Evolutionary conservation across 2,113 vertebrate genomes (phyloP).

Genomic region (Sigmodon hispidus): DNA sequence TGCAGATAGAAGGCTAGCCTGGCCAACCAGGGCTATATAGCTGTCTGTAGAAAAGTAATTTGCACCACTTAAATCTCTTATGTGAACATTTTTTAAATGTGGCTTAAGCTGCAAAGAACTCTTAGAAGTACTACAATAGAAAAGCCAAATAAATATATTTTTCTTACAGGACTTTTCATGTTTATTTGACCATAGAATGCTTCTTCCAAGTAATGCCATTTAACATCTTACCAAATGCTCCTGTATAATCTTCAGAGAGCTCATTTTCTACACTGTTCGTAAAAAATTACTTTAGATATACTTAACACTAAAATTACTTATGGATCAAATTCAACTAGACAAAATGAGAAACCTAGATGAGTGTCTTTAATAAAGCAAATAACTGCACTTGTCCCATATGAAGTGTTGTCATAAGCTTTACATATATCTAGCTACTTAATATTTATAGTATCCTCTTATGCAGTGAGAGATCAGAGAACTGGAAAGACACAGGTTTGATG

Average conservation of each 20-base stretch:
- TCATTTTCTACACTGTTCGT: not conserved
- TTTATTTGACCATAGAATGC: slow-evolving; percentile 2
- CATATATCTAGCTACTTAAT: not conserved
- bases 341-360: slow-evolving; percentile 38
- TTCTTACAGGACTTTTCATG: not conserved
- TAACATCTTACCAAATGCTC: not conserved
- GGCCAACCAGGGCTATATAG: not conserved
- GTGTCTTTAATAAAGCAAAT: slow-evolving; percentile 48
- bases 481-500: not conserved
- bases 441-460: not conserved
- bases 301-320: slow-evolving; percentile 43
- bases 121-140: slow-evolving; percentile 9
- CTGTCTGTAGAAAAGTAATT: not conserved
- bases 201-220: not conserved
- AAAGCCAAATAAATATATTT: not conserved
- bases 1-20: not conserved
- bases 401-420: slow-evolving; percentile 9
- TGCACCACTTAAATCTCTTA: not conserved
- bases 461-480: not conserved
- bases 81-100: not conserved
- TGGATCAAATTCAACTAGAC: not conserved
- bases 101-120: slow-evolving; percentile 11
- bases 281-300: slow-evolving; percentile 30
- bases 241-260: not conserved
- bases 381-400: not conserved